Evolutionary conservation across 2,797 vertebrate genomes (phyloP), one percentile per base, ranked within the genome.

Genomic region (Mormyrus proboscirostris): DNA sequence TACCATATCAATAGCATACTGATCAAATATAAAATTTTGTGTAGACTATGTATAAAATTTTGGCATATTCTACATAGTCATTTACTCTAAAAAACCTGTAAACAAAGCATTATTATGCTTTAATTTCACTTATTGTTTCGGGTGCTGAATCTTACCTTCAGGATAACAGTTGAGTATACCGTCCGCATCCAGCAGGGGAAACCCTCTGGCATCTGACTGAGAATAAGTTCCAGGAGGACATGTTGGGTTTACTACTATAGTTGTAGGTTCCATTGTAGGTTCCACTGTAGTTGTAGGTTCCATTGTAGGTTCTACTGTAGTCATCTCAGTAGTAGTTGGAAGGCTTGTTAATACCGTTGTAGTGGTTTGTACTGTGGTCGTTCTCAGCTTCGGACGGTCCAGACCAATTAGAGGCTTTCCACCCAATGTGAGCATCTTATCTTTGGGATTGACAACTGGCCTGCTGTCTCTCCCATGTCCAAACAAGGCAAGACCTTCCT

Each of bases 401-500:
- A 99, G 95, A 86, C 98, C 99, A 91, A 97, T 95, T 5, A 99
- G 51, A 44, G 97, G 98, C 92, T 98, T 99, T 55, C 98, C 98
- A 93, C 98, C 98, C 29, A 99, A 95, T 91, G 97, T 98, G 90
- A 99, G 94, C 89, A 98, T 94, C 90, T 97, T 99, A 41, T 99
- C 98, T 94, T 98, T 98, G 83, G 99, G 97, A 93, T 95, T 98
- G 0, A 98, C 94, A 92, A 99, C 95, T 76, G 99, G 98, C 88
- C 95, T 97, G 90, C 97, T 97, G 19, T 97, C 96, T 91, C 99
- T 95, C 84, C 98, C 96, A 33, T 98, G 96, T 87, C 98, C 99
- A 92, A 99, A 99, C 89, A 99, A 95, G 73, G 98, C 97, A 90
- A 99, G 94, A 47, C 98, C 98, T 0, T 99, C 98, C 5, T 97